These are phyloP conservation scores for Drosophila sordidula DNA, from an alignment of 2,888 invertebrate genomes.

Conservation along the genomic window DNA sequence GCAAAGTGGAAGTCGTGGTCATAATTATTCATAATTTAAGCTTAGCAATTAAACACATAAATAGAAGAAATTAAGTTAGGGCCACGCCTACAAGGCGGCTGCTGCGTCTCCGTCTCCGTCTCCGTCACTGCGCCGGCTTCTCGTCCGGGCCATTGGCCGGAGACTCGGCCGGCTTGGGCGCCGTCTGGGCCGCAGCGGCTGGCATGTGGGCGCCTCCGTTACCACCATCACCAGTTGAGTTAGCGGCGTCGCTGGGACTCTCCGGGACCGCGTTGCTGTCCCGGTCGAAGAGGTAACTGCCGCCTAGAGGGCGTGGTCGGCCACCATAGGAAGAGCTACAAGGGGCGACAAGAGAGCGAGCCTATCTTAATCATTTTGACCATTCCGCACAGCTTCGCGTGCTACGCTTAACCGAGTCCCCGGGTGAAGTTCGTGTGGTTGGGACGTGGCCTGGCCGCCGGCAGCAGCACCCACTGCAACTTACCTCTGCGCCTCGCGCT, in stretches of 20 bases:
- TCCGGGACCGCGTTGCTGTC: conserved; percentile 78
- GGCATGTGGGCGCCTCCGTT: conserved; percentile 53
- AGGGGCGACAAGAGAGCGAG: conserved; percentile 84
- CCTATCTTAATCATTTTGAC: conserved; percentile 83
- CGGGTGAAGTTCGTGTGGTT: background rate
- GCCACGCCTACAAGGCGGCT: conserved; percentile 56
- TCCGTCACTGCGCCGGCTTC: conserved; percentile 35
- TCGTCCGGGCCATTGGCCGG: conserved; percentile 35
- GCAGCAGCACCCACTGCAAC: conserved; percentile 72
- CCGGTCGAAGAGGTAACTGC: conserved; percentile 84
- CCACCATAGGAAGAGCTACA: conserved; percentile 85
- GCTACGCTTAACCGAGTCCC: conserved; percentile 7
- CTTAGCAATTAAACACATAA: conserved; percentile 69
- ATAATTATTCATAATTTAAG: conserved; percentile 36
- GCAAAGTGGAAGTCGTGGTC: conserved; percentile 45
- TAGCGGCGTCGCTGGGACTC: conserved; percentile 54
- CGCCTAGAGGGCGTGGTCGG: conserved; percentile 83
- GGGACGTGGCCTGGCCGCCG: conserved; percentile 17
- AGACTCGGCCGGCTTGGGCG: conserved; percentile 38
- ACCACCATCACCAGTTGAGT: conserved; percentile 53
- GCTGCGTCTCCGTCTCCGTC: conserved; percentile 12
- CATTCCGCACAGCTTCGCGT: conserved; percentile 46
- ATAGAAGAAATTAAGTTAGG: conserved; percentile 61
- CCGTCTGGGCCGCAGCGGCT: conserved; percentile 70
- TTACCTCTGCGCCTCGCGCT: conserved; percentile 71